Base-by-base conservation (phyloP, 2,113 vertebrate species). In the Illadopsis cleaveri region DNA sequence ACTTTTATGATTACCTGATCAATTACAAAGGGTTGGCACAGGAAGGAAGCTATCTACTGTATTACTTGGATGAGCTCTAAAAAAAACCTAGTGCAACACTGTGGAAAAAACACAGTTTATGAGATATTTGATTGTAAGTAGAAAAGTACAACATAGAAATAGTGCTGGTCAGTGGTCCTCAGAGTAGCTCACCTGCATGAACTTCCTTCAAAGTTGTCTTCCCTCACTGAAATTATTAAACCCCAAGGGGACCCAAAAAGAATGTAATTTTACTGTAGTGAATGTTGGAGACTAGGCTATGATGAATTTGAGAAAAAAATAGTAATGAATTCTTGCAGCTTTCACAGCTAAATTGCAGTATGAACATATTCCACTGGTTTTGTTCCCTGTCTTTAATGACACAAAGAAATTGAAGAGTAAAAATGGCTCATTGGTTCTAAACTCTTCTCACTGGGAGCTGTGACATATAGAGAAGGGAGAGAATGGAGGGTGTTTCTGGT, bases 141-240 rank as follows among this genome's bases (percentile, higher is more conserved):
- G 15, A 54, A 69, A 88, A 65, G 5, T 65, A 56, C 12, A 65
- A 30, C 4, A 12, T 4, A 69, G 28, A 48, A 54, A 17, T 15
- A 44, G 10, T 28, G 10, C n/a, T 7, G 3, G 33, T 57, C n/a
- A 38, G 4, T 40, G 24, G 23, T 76, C 33, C 33, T 11, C 54
- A 19, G 17, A 60, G 9, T 38, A 70, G 3, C 4, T 37, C 2
- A 0, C 4, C n/a, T 78, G 33, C 13, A 37, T 11, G 8, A 38
- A 60, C 60, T 83, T 86, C 16, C 42, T 73, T 72, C n/a, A 37
- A 76, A 80, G 42, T n/a, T 37, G 31, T 31, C 25, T n/a, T 35
- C 12, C 1, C 7, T 71, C 14, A 51, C 2, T 56, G 35, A 81
- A 89, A 83, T 60, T 20, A 58, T 57, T 48, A 66, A 47, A 47